Evolutionary conservation across 1,140 invertebrate species (phyloP).

Genomic region (Nasonia vitripennis): DNA sequence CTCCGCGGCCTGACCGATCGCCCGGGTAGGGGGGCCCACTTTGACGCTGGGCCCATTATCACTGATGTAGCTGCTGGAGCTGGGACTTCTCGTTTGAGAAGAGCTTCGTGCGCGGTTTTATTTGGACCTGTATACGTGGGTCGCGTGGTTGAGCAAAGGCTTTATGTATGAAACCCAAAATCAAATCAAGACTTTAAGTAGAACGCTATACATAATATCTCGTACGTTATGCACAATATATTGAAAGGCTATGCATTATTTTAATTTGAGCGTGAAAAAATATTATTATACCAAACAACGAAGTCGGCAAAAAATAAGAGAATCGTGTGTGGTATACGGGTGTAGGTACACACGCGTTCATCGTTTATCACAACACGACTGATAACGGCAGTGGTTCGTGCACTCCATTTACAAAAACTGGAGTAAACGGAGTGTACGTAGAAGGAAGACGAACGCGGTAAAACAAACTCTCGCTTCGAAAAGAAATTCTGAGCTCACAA

Average conservation of each 20-base stretch:
- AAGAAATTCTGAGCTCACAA: neutral
- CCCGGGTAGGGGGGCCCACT: constrained; percentile 65
- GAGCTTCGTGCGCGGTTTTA: neutral
- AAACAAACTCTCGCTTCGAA: neutral
- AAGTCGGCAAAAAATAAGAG: neutral
- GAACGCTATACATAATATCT: no score
- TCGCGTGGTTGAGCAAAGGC: neutral
- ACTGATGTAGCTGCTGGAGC: neutral
- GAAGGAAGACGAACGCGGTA: neutral
- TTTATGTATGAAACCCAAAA: no score
- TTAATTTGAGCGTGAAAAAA: no score
- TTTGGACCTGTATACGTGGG: neutral
- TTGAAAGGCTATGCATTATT: no score
- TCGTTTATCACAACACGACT: constrained; percentile 17
- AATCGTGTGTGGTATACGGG: neutral
- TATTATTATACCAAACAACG: no score
- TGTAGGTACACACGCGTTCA: neutral
- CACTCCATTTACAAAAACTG: neutral
- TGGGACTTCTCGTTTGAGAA: no score
- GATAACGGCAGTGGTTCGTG: neutral
- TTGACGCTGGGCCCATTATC: constrained; percentile 48
- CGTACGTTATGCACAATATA: no score
- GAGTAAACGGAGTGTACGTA: neutral
- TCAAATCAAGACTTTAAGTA: no score
- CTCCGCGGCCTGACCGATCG: constrained; percentile 46